Evolutionary conservation across 2,888 invertebrate species (phyloP), one percentile per base, ranked within the genome.

Genomic region (Polyommatus icarus): DNA sequence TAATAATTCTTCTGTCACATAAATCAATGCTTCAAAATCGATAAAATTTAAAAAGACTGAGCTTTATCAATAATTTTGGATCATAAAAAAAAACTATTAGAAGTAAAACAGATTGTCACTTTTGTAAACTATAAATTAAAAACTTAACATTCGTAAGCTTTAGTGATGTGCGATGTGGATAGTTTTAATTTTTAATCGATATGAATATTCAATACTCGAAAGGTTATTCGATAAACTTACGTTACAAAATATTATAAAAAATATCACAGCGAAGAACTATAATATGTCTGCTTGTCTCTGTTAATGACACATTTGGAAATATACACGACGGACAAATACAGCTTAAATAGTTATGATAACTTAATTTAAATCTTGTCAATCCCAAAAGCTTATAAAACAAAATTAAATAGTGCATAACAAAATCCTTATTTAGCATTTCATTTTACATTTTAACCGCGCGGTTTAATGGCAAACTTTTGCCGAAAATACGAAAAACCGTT

Each of bases 401-500:
- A 46, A n/a, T 12, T 20, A 20, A 24, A 20, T 10, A 10, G 20
- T 10, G 10, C 61, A 61, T 24, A 24, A 24, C 3, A 12, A 24
- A 59, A 59, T 6, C 20, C 24, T 61, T 61, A 61, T 61, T 61
- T 24, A 24, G 20, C 24, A 24, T 24, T 24, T 12, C 20, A 20
- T 20, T 57, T 57, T 24, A 61, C 67, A 67, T 67, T 67, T 67
- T 7, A 67, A 12, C 67, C 67, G 29, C 67, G 29, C 29, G 29
- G 67, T 67, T 67, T 67, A 67, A 67, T 32, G 29, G 6, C 5
- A 29, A 67, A 67, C 15, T 67, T 67, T 67, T 67, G 29, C 67
- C 67, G 67, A 67, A 67, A 67, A 67, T 67, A 67, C 67, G 67
- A 4, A 67, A 67, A 67, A 67, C 61, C 61, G 12, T 29, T 67